phyloP scores from a whole-genome alignment of 2,113 vertebrate genomes.

The Protomyctophum bolini region DNA sequence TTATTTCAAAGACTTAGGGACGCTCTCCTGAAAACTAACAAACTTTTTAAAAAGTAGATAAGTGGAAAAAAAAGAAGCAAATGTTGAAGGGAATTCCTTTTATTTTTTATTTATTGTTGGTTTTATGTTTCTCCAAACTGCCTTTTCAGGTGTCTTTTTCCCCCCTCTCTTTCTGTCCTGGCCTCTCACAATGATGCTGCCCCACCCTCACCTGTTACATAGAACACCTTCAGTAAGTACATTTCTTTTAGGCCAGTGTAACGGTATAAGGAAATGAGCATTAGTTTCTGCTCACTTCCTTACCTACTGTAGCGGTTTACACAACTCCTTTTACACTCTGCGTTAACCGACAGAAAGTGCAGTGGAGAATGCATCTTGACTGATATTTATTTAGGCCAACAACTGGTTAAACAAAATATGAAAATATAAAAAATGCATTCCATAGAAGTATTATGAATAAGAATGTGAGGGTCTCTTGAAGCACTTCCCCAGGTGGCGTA shows the following conservation, averaged over 20 bases:
- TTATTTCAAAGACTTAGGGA: slow-evolving; percentile 84
- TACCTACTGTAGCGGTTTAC: slow-evolving; percentile 20
- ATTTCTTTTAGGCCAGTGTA: slow-evolving; percentile 39
- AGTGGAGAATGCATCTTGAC: slow-evolving; percentile 18
- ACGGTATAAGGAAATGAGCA: slow-evolving; percentile 40
- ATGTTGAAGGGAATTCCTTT: slow-evolving; percentile 81
- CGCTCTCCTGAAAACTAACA: slow-evolving; percentile 79
- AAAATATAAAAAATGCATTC: slow-evolving; percentile 54
- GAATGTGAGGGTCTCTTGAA: slow-evolving; percentile 79
- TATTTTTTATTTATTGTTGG: slow-evolving; percentile 80
- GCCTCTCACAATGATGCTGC: slow-evolving; percentile 40
- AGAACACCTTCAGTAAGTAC: slow-evolving; percentile 8
- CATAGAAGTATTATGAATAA: slow-evolving; percentile 74
- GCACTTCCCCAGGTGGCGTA: slow-evolving; percentile 74
- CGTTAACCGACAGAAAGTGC: slow-evolving; percentile 52
- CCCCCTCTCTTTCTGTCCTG: slow-evolving; percentile 60
- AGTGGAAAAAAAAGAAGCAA: slow-evolving; percentile 65
- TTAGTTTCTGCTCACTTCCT: too few species aligned
- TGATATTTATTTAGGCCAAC: slow-evolving; percentile 76
- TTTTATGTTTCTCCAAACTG: slow-evolving; percentile 71
- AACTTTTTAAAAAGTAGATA: slow-evolving; percentile 80
- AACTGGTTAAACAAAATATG: slow-evolving; percentile 30
- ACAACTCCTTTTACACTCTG: background rate
- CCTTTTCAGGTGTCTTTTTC: slow-evolving; percentile 67
- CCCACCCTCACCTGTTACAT: slow-evolving; percentile 42